Percentiles rank a stretch among this genome's conserved stretches.
phyloP scores from a whole-genome alignment of 2,888 invertebrate species.

The Oxystoma pomonae region DNA sequence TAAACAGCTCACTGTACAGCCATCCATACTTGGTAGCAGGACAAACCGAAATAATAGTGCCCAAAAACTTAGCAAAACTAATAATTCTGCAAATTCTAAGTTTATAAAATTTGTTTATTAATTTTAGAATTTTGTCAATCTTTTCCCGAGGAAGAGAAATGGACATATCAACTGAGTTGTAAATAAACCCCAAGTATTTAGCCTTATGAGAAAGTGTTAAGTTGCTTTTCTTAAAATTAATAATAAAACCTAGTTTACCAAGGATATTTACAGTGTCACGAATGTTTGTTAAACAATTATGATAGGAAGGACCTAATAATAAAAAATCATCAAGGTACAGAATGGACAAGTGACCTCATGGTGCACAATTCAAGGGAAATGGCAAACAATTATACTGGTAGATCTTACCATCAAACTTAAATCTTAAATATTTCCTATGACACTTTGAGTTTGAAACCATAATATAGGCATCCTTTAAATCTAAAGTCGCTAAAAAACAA shows the following conservation, averaged over 20 bases:
- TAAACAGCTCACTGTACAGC: conserved; percentile 22
- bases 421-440: too few species aligned
- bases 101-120: conserved; percentile 3
- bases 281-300: conserved; percentile 6
- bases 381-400: too few species aligned
- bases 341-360: too few species aligned
- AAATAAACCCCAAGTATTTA: conserved; percentile 25
- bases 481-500: too few species aligned
- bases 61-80: conserved; percentile 25
- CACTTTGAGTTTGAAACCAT: too few species aligned
- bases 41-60: conserved; percentile 26
- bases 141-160: conserved; percentile 19
- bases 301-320: conserved; percentile 15
- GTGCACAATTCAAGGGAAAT: too few species aligned
- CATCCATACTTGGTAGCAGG: conserved; percentile 30
- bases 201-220: conserved; percentile 14
- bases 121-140: conserved; percentile 1
- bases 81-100: conserved; percentile 22
- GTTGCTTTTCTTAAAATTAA: conserved; percentile 22
- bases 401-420: too few species aligned
- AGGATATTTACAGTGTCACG: conserved; percentile 2
- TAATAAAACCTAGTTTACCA: conserved; percentile 18
- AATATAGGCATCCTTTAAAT: too few species aligned
- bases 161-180: conserved; percentile 16
- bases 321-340: conserved; percentile 29